phyloP scores from a whole-genome alignment of 2,797 vertebrate species.

The Danionella dracula region DNA sequence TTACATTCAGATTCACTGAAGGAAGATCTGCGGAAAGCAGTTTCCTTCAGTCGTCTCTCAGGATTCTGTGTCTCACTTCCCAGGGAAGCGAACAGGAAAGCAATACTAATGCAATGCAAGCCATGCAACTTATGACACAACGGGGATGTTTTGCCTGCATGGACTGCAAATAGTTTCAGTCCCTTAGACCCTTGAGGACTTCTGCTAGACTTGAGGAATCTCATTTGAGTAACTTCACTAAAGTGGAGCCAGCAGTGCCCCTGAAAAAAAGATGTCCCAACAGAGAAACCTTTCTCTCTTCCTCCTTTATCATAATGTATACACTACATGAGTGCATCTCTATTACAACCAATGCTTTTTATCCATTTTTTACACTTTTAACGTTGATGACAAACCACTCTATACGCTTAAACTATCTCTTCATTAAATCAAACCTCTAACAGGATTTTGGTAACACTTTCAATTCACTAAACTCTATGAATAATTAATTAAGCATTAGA shows the following conservation, averaged over 20 bases:
- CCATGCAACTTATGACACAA: conserved; percentile 57
- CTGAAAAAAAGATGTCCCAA: background rate
- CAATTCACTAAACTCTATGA: too few species aligned
- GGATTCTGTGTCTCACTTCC: conserved; percentile 58
- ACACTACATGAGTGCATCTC: background rate
- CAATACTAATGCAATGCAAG: conserved; percentile 74
- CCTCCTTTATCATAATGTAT: background rate
- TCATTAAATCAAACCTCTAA: background rate
- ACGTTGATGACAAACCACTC: background rate
- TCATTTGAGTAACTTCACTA: background rate
- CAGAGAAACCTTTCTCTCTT: background rate
- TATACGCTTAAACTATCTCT: background rate
- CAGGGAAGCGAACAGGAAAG: conserved; percentile 62
- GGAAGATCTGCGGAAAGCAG: conserved; percentile 44
- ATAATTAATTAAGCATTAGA: too few species aligned
- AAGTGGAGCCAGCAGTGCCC: background rate
- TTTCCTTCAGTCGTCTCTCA: conserved; percentile 60
- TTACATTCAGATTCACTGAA: background rate
- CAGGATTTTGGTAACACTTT: background rate
- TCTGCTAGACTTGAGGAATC: background rate
- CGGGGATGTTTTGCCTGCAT: conserved; percentile 31
- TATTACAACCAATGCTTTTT: too few species aligned
- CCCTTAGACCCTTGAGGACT: background rate
- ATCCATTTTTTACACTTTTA: too few species aligned
- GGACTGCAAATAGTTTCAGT: background rate